A percentile compares a stretch with the other conserved stretches of the same genome.
phyloP scores from a whole-genome alignment of 2,888 invertebrate species.

The Dasypogon diadema region DNA sequence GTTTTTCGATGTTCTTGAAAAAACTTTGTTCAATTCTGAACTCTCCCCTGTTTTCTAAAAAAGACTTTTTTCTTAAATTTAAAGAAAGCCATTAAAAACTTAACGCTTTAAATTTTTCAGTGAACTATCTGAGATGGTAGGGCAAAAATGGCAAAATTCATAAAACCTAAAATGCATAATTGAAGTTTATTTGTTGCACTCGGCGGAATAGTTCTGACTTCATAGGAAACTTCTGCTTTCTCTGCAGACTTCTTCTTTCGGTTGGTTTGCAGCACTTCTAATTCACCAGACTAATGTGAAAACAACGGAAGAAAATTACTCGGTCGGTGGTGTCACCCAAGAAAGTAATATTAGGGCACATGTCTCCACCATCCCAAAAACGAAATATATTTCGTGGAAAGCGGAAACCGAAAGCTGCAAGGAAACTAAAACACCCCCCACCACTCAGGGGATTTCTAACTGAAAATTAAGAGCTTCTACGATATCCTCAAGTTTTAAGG shows the following conservation, averaged over 20 bases:
- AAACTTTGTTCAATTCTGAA: too few relatives aligned
- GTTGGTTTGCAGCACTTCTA: background rate
- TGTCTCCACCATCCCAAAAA: background rate
- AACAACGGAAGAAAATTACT: background rate
- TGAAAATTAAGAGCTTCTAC: slow-evolving; percentile 46
- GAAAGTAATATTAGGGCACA: slow-evolving; percentile 32
- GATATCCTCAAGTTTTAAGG: slow-evolving; percentile 46
- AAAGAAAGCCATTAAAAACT: too few relatives aligned
- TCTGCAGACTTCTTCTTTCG: slow-evolving; percentile 16
- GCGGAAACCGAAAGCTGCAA: background rate
- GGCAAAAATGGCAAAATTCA: slow-evolving; percentile 29
- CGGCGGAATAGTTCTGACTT: slow-evolving; percentile 37
- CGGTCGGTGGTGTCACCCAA: background rate
- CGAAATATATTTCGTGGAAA: slow-evolving; percentile 1
- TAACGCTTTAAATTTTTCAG: too few relatives aligned
- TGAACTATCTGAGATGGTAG: too few relatives aligned
- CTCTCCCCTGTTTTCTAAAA: too few relatives aligned
- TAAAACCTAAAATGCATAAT: slow-evolving; percentile 44
- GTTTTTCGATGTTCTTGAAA: too few relatives aligned
- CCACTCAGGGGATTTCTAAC: slow-evolving; percentile 40
- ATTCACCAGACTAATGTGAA: slow-evolving; percentile 29
- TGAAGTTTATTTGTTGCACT: slow-evolving; percentile 50
- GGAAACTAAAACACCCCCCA: background rate
- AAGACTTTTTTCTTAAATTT: too few relatives aligned
- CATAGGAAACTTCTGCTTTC: background rate